phyloP scores from a whole-genome alignment of 2,888 invertebrate species.

The Tryphoninae sp. region DNA sequence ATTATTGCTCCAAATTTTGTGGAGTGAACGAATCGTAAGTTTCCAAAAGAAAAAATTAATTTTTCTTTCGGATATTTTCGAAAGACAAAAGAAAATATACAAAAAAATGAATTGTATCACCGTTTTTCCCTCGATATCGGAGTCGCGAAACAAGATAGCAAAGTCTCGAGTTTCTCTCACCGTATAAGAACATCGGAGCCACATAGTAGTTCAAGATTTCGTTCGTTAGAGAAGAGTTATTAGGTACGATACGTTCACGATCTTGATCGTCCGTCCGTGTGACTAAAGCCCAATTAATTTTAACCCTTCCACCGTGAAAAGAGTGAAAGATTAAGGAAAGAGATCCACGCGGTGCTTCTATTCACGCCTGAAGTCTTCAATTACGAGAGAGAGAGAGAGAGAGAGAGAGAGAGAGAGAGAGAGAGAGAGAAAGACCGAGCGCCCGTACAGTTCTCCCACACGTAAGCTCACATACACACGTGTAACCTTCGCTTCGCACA shows the following conservation, averaged over 20 bases:
- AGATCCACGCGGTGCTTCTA: slow-evolving; percentile 74
- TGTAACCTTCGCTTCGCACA: slow-evolving; percentile 10
- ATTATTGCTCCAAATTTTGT: too few relatives aligned
- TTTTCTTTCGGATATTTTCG: too few relatives aligned
- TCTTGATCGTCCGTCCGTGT: slow-evolving; percentile 62
- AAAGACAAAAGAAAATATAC: too few relatives aligned
- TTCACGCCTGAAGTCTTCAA: slow-evolving; percentile 76
- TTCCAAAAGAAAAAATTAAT: too few relatives aligned
- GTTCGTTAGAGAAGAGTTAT: slow-evolving; percentile 43
- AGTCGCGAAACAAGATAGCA: too few relatives aligned
- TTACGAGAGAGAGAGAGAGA: slow-evolving; percentile 63
- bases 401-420: neutral
- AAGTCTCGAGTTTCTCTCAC: neutral
- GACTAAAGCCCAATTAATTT: slow-evolving; percentile 74
- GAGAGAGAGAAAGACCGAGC: too few relatives aligned
- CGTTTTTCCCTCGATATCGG: too few relatives aligned
- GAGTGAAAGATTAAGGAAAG: slow-evolving; percentile 58
- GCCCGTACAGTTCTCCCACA: neutral
- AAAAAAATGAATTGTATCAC: too few relatives aligned
- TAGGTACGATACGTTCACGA: slow-evolving; percentile 10
- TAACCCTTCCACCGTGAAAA: slow-evolving; percentile 57
- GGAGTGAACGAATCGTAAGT: too few relatives aligned
- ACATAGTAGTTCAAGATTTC: slow-evolving; percentile 35
- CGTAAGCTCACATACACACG: slow-evolving; percentile 5
- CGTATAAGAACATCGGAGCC: slow-evolving; percentile 8